phyloP scores from a whole-genome alignment of 2,888 invertebrate species.

The Cyclophora punctaria region DNA sequence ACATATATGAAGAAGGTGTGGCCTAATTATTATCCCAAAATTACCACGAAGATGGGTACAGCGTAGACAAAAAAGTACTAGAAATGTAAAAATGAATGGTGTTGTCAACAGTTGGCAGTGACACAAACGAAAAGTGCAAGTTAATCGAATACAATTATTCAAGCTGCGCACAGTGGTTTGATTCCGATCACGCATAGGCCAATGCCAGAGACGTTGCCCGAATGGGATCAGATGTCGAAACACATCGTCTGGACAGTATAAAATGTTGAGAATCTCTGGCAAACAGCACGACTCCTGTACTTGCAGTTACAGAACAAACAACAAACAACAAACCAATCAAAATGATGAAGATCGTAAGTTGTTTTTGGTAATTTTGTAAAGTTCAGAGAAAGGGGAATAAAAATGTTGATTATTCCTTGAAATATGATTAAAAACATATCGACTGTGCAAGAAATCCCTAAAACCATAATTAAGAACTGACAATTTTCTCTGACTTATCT shows the following conservation, averaged over 20 bases:
- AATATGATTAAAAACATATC: no score
- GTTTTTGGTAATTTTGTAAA: not conserved
- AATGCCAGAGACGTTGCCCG: conserved; percentile 56
- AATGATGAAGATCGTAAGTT: conserved; percentile 67
- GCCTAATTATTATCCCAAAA: not conserved
- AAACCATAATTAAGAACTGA: no score
- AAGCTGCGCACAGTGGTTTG: conserved; percentile 14
- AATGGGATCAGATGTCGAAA: conserved; percentile 36
- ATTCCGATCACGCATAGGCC: conserved; percentile 57
- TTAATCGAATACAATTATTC: conserved; percentile 31
- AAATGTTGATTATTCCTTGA: no score
- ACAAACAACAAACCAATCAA: conserved; percentile 40
- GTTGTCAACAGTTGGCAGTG: conserved; percentile 9
- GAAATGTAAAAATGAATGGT: no score
- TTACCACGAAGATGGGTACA: conserved; percentile 1
- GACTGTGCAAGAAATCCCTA: no score
- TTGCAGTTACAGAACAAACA: conserved; percentile 37
- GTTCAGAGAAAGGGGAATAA: no score
- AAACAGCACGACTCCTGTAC: conserved; percentile 42
- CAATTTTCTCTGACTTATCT: no score
- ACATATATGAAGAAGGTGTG: no score
- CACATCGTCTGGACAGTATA: conserved; percentile 38
- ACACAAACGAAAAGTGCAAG: conserved; percentile 25
- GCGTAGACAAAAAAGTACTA: not conserved
- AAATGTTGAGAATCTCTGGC: conserved; percentile 32